Percentiles rank a stretch among this genome's conserved stretches.
Evolutionary conservation across 2,888 invertebrate species (phyloP).

Genomic region (Zele albiditarsus): DNA sequence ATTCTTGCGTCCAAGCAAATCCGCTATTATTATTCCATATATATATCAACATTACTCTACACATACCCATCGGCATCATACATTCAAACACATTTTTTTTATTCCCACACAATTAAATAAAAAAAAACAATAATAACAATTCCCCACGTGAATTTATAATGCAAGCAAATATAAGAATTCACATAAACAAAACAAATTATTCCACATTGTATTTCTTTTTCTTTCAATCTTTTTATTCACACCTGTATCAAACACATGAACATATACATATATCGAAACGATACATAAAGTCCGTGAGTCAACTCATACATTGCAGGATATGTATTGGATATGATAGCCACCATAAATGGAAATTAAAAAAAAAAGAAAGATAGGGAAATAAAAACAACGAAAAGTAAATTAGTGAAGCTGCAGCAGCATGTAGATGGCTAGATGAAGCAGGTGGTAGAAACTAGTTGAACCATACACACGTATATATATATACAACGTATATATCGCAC

Average conservation of each 20-base stretch:
- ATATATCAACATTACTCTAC: constrained; percentile 27
- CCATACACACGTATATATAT: neutral
- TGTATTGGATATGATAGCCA: neutral
- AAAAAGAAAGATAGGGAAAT: neutral
- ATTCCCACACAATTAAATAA: too few relatives aligned
- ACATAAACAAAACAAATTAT: neutral
- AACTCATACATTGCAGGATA: neutral
- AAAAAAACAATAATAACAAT: too few relatives aligned
- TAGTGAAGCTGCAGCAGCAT: neutral
- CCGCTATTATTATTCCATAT: constrained; percentile 17
- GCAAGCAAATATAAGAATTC: neutral
- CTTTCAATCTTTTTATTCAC: neutral
- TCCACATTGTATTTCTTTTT: neutral
- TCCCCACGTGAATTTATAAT: too few relatives aligned
- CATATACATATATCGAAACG: neutral
- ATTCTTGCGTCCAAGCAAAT: constrained; percentile 33
- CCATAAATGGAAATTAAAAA: neutral
- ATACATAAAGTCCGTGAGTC: neutral
- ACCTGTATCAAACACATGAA: too few relatives aligned
- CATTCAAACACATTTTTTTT: neutral
- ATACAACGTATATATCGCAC: neutral
- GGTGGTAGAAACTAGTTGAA: neutral
- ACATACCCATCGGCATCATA: constrained; percentile 25
- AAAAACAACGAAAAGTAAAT: constrained; percentile 15
- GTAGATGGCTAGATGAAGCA: constrained; percentile 1